Percentiles rank a stretch among this genome's conserved stretches.
phyloP scores from a whole-genome alignment of 2,797 vertebrate species.

The Pelochelys cantorii region DNA sequence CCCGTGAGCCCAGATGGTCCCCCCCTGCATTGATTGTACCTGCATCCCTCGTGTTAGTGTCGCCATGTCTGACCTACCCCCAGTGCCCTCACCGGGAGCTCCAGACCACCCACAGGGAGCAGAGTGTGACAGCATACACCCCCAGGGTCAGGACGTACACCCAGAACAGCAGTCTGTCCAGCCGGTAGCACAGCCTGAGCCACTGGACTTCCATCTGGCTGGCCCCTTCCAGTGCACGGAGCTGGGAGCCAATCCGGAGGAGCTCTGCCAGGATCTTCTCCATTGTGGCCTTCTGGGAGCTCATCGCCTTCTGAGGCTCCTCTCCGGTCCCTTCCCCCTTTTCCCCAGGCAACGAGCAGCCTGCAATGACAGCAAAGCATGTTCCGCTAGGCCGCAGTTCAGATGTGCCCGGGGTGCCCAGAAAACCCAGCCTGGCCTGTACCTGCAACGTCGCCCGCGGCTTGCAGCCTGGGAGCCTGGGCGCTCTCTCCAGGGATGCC shows the following conservation, averaged over 20 bases:
- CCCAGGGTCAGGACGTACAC: conserved; percentile 83
- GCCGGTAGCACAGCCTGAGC: conserved; percentile 84
- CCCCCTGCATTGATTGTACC: neutral
- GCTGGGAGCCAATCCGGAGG: conserved; percentile 76
- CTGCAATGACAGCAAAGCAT: conserved; percentile 11
- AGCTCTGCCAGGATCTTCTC: conserved; percentile 86
- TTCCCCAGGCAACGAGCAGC: neutral
- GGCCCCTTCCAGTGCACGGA: conserved; percentile 80
- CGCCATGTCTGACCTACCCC: neutral
- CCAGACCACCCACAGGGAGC: conserved; percentile 88
- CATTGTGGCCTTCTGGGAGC: conserved; percentile 57
- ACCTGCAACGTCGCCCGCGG: conserved; percentile 23
- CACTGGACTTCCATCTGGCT: conserved; percentile 77
- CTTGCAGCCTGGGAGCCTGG: neutral
- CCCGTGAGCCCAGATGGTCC: neutral
- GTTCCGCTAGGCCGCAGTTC: neutral
- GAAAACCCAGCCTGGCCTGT: neutral
- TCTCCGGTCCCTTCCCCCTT: neutral
- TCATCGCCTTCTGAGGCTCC: neutral
- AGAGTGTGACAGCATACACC: conserved; percentile 82
- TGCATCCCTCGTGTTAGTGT: neutral
- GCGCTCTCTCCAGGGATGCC: neutral
- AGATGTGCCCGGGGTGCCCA: neutral
- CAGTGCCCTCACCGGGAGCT: conserved; percentile 67
- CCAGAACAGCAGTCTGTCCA: conserved; percentile 86